These are phyloP conservation scores for Tragopan temminckii DNA, from an alignment of 2,797 vertebrate genomes.

Conservation along the genomic window DNA sequence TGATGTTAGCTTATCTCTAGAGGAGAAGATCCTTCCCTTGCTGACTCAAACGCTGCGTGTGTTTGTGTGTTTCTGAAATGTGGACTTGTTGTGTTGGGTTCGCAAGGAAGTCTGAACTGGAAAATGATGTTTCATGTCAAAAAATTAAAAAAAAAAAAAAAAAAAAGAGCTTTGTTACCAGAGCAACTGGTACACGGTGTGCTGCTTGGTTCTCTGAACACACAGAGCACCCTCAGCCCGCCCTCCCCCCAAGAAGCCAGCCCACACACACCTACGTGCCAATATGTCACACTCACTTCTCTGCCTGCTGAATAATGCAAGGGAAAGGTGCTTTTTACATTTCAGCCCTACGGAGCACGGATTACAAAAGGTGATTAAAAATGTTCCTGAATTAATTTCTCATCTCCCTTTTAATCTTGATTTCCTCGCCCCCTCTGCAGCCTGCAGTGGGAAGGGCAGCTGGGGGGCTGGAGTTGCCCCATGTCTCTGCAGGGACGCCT, in stretches of 20 bases:
- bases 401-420: not conserved
- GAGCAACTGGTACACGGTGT: constrained; percentile 77
- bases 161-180: constrained; percentile 65
- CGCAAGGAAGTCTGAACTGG: not conserved
- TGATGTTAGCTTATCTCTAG: not conserved
- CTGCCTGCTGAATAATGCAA: constrained; percentile 21
- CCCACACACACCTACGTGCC: constrained; percentile 70
- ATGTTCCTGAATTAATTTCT: not conserved
- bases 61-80: not conserved
- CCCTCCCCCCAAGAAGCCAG: constrained; percentile 34
- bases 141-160: not conserved
- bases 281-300: constrained; percentile 60
- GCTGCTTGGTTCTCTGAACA: constrained; percentile 66
- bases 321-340: constrained; percentile 5
- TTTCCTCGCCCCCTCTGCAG: not conserved
- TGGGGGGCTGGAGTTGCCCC: not conserved
- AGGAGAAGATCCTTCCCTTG: constrained; percentile 26
- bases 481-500: not conserved
- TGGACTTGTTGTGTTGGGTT: not conserved
- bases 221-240: constrained; percentile 55
- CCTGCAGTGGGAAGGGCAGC: not conserved
- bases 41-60: constrained; percentile 21
- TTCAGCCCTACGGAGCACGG: not conserved
- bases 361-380: constrained; percentile 41
- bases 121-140: constrained; percentile 16